Conservation (phyloP, 2,113 vertebrate genomes). For the Neoarius graeffei region DNA sequence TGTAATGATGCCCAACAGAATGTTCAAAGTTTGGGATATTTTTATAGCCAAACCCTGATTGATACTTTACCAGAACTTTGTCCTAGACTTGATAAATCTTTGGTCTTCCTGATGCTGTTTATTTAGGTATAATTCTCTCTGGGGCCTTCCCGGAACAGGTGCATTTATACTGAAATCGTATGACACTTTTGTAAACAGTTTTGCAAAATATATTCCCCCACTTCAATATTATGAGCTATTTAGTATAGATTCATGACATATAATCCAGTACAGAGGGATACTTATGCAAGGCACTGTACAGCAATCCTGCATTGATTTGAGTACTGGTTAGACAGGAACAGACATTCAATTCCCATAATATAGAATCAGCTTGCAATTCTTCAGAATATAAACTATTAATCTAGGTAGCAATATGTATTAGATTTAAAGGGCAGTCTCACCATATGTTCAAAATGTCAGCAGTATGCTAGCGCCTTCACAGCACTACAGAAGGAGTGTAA, state of each 20-base stretch:
- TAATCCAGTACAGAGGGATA: not conserved
- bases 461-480: not conserved
- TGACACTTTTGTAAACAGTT: not conserved
- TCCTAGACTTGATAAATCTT: not conserved
- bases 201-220: not conserved
- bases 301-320: conserved; percentile 20
- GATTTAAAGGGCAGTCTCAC: conserved; percentile 44
- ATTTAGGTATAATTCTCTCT: not conserved
- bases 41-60: not conserved
- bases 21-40: not conserved
- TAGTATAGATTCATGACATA: not conserved
- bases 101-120: not conserved
- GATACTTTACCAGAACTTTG: not conserved
- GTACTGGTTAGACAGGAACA: conserved; percentile 10
- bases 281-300: conserved; percentile 14
- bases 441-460: conserved; percentile 10
- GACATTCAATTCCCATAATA: conserved; percentile 13
- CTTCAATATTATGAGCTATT: not conserved
- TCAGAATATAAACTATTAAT: conserved; percentile 1
- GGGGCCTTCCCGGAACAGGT: not conserved
- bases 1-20: not conserved
- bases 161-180: not conserved
- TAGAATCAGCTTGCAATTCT: not conserved
- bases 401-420: conserved; percentile 25
- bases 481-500: conserved; percentile 8